Base-by-base conservation (phyloP, 2,113 vertebrate species). In the Proteles cristata region DNA sequence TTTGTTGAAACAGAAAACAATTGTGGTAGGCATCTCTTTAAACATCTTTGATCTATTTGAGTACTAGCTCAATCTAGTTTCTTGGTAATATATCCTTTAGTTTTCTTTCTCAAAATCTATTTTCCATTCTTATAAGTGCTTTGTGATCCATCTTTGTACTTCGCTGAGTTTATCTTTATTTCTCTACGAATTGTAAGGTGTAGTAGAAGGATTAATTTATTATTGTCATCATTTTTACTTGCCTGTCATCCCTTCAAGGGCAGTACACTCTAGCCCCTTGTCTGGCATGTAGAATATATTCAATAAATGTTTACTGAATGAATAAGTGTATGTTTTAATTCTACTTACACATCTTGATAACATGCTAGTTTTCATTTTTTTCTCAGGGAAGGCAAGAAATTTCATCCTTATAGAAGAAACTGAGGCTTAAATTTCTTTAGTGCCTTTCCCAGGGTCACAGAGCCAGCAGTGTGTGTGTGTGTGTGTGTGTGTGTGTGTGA, bases 221-320 rank as follows among this genome's bases (percentile, higher is more conserved):
- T 53, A 43, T 89, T 93, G 63, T 81, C 1, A 1, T 50, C 48
- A 55, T 92, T 96, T 95, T 76, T 90, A 74, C 35, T 82, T 90
- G 69, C 79, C 68, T 84, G 39, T 82, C 53, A 79, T 83, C 82
- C 85, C 12, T 87, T 81, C 50, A 68, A 92, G 88, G 69, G 58
- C 76, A 92, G 79, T 82, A 84, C 58, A 80, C 14, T 76, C 55
- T 33, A 93, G 81, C 90, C 77, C n/a, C 35, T 80, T 96, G 31
- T 93, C 88, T 93, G 76, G 88, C 89, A 96, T 97, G 98, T 94
- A 93, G 94, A 97, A 94, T 95, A 97, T 97, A 95, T 89, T 97
- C 82, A 97, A 97, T 97, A 96, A 97, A 97, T 94, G 83, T 73
- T 95, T 97, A 96, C n/a, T 83, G 79, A 96, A 71, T 97, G 84